Percentiles rank a stretch among this genome's conserved stretches.
These are phyloP conservation scores for Plagodis pulveraria DNA, from an alignment of 2,888 invertebrate genomes.

Conservation along the genomic window DNA sequence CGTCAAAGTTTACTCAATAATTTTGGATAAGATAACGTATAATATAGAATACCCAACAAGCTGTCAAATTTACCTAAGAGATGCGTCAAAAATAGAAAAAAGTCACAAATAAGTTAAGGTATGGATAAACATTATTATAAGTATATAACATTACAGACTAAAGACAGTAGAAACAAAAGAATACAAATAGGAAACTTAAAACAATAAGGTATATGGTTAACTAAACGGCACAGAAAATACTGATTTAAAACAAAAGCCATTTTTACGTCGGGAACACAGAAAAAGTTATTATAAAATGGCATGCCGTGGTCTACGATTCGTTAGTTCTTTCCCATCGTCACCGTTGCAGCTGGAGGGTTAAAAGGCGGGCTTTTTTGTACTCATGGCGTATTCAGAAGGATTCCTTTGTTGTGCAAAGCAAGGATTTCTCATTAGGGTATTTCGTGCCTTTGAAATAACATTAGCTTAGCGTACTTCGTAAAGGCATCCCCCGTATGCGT, in stretches of 20 bases:
- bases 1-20: conserved; percentile 19
- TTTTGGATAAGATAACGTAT: background rate
- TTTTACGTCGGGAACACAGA: conserved; percentile 46
- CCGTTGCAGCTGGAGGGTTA: conserved; percentile 48
- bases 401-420: conserved; percentile 68
- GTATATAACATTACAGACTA: too few relatives aligned
- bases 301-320: conserved; percentile 53
- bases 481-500: conserved; percentile 51
- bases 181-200: too few relatives aligned
- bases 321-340: conserved; percentile 58
- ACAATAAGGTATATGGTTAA: conserved; percentile 20
- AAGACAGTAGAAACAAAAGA: too few relatives aligned
- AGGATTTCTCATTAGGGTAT: conserved; percentile 77
- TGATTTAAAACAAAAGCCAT: conserved; percentile 56
- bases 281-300: conserved; percentile 59
- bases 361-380: conserved; percentile 68
- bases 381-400: conserved; percentile 71
- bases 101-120: too few relatives aligned
- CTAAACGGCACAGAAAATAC: conserved; percentile 48
- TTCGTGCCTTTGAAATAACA: conserved; percentile 72
- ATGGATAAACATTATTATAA: too few relatives aligned
- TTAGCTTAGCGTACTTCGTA: conserved; percentile 57
- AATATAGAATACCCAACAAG: too few relatives aligned
- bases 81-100: too few relatives aligned
- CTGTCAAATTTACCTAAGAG: too few relatives aligned